A percentile compares a stretch with the other conserved stretches of the same genome.
These are phyloP conservation scores for Panopea generosa DNA, from an alignment of 2,888 invertebrate genomes.

Conservation along the genomic window DNA sequence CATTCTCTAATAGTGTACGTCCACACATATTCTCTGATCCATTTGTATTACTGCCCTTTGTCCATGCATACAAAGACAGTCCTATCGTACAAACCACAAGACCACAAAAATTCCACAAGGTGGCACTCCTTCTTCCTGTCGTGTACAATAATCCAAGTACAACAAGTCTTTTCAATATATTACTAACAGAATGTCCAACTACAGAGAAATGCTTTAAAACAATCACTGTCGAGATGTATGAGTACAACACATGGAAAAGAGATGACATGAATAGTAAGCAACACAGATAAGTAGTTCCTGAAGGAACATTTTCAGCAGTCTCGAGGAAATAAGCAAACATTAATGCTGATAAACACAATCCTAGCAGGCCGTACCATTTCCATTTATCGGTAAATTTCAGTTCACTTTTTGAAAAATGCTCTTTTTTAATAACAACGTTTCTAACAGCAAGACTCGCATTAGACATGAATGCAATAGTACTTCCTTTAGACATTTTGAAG, in stretches of 20 bases:
- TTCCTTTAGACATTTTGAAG: conserved; percentile 35
- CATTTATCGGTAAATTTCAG: not conserved
- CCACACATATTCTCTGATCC: too few relatives aligned
- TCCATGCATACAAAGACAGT: conserved; percentile 9
- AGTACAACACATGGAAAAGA: conserved; percentile 63
- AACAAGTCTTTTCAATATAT: conserved; percentile 63
- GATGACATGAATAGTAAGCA: conserved; percentile 29
- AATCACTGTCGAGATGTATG: conserved; percentile 60
- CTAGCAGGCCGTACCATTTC: too few relatives aligned
- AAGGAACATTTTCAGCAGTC: too few relatives aligned
- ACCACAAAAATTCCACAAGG: conserved; percentile 38
- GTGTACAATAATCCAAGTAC: conserved; percentile 60
- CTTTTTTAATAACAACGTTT: conserved; percentile 61
- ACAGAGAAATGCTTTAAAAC: conserved; percentile 60
- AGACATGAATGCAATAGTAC: conserved; percentile 59
- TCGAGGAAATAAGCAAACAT: too few relatives aligned
- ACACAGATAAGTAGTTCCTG: too few relatives aligned
- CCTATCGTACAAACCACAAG: conserved; percentile 30
- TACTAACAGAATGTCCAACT: conserved; percentile 65
- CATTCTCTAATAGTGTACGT: too few relatives aligned
- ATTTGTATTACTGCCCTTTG: not conserved
- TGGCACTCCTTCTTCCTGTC: conserved; percentile 43
- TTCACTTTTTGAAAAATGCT: conserved; percentile 5
- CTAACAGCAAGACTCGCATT: conserved; percentile 63
- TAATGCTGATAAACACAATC: too few relatives aligned